Evolutionary conservation across 1,140 invertebrate species (phyloP), one percentile per base, ranked within the genome.

Genomic region (Manduca sexta): DNA sequence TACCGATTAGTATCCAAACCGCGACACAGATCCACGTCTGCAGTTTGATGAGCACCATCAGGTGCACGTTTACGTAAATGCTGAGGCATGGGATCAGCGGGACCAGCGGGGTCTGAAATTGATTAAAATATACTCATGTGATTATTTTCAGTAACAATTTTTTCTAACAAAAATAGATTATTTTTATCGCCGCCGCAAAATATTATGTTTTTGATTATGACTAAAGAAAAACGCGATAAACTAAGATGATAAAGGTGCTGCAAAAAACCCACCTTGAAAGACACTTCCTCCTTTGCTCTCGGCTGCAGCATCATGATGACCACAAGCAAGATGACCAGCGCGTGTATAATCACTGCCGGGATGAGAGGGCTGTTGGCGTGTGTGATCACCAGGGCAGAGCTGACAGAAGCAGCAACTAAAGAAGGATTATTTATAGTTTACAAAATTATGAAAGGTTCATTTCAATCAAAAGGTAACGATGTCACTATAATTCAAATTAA

Each of bases 1-100:
- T 79, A 88, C 92, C 92, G 39, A 93, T 87, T 26, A 88, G 56
- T 75, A 96, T 89, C 95, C 95, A 97, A 37, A 94, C 86, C 0
- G 82, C 81, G 63, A 97, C 93, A 63, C 94, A 88, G 40, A 95
- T 91, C 95, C 95, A 97, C 0, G 95, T 97, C 40, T 91, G 87
- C 3, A 86, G 57, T 57, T 93, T 91, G 48, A 98, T 86, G 71
- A 95, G 91, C 39, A 95, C 86, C 94, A 97, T 97, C 31, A 98
- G 84, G 66, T 95, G 93, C 38, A 96, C 80, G 76, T 98, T 98
- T 33, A 93, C 89, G 38, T 96, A 90, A 42, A 97, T 93, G 74
- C 94, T 95, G 1, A 95, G 57, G 47, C 92, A 91, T 0, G 96
- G 95, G 15, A 97, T 84, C 8, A 95, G 79, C 0, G 96, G 96